Evolutionary conservation across 2,888 invertebrate species (phyloP), one percentile per base, ranked within the genome.

Genomic region (Onthophagus sagittarius): DNA sequence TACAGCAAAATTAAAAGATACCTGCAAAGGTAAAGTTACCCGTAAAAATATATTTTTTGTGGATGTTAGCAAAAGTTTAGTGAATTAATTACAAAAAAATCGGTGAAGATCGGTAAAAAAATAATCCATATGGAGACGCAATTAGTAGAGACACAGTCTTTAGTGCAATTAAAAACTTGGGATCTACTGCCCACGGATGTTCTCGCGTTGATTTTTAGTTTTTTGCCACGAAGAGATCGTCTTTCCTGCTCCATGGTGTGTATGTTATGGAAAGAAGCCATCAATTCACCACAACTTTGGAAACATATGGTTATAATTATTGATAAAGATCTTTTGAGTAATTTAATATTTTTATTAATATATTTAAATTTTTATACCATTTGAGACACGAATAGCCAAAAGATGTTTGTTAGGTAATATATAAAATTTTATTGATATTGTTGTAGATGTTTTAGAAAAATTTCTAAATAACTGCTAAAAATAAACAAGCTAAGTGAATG

Each of bases 291-390:
- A 4, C 67, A 73, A 7, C 77, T 84, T 31, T 85, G 85, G 85
- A 80, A 79, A 64, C 78, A 78, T n/a, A 76, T 84, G 76, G 73
- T 78, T 3, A 79, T 84, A 2, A 78, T 80, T 73, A 77, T 84
- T 7, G 84, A 84, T 74, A 79, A 79, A 15, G 85, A 84, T 75
- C 79, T 84, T 72, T 77, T 79, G 70, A 81, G 81, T 82, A 78
- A 33, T 23, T 23, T 23, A 23, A 23, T 23, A 23, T 23, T 23
- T 23, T 23, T 23, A 23, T 23, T 62, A 9, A 11, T 65, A 71
- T 64, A 6, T 15, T 15, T 71, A n/a, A 6, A 9, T 39, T 13
- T 63, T 15, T 63, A 70, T 1, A 9, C 13, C 53, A n/a, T 33
- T 11, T 13, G 1, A 2, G 15, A 14, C 23, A 23, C 23, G 23